These are phyloP conservation scores for Myotis yumanensis DNA, from an alignment of 2,113 vertebrate species.

Conservation along the genomic window DNA sequence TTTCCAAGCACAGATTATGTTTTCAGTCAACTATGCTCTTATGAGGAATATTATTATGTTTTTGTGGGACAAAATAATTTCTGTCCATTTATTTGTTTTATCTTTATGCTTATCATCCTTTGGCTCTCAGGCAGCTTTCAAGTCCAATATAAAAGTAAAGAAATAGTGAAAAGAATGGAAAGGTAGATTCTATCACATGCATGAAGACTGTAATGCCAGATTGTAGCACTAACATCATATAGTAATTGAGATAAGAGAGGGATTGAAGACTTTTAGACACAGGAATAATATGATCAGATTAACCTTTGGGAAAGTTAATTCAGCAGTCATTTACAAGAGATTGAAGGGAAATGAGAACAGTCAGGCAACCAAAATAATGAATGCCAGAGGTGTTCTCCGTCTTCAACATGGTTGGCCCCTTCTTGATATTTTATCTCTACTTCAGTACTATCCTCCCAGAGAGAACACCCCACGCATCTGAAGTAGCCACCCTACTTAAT, in stretches of 20 bases:
- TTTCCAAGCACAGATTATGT: not conserved
- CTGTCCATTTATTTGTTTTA: not conserved
- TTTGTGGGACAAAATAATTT: not conserved
- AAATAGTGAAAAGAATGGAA: not conserved
- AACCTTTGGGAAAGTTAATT: not conserved
- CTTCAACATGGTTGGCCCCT: not conserved
- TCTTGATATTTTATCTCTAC: not conserved
- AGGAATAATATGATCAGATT: not conserved
- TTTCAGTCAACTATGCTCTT: slow-evolving; percentile 10
- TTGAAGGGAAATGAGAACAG: not conserved
- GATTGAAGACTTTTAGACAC: not conserved
- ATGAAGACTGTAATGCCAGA: not conserved
- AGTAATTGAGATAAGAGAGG: not conserved
- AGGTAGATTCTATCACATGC: not conserved
- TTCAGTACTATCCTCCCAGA: not conserved
- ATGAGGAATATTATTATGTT: not conserved
- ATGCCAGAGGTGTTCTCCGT: not conserved
- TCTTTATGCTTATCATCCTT: not conserved
- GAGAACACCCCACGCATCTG: not conserved
- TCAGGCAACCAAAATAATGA: not conserved
- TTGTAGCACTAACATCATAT: not conserved
- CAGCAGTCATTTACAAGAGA: not conserved
- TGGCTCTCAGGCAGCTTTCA: not conserved
- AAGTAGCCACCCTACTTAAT: not conserved
- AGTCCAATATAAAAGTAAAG: slow-evolving; percentile 30